Percentiles rank a stretch among this genome's conserved stretches.
phyloP scores from a whole-genome alignment of 2,113 vertebrate species.

The Neotoma lepida region DNA sequence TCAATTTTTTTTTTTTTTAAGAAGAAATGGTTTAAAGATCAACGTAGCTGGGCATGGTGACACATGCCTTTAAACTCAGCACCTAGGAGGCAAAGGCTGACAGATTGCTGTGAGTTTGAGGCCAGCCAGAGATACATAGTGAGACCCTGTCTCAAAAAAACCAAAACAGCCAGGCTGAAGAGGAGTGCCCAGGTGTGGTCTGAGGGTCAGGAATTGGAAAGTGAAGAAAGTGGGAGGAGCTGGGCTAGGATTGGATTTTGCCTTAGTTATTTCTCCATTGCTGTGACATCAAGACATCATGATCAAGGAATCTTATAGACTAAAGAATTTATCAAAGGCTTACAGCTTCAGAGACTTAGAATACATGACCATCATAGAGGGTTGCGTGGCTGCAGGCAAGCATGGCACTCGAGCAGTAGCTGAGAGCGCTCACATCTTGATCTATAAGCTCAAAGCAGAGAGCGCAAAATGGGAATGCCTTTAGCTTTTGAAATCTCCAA shows the following conservation, averaged over 20 bases:
- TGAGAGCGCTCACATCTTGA: neutral
- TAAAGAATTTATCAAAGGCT: neutral
- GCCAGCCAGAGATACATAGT: neutral
- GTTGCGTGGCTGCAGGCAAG: neutral
- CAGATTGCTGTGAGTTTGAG: neutral
- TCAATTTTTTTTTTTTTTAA: neutral
- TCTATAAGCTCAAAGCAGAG: neutral
- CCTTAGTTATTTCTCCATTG: neutral
- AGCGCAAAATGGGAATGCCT: neutral
- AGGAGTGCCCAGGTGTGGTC: neutral
- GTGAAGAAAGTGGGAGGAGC: neutral
- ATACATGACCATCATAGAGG: neutral
- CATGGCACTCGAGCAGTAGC: neutral
- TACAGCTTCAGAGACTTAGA: neutral
- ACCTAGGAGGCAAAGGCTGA: neutral
- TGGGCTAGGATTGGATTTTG: neutral
- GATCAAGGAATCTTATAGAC: neutral
- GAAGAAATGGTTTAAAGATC: conserved; percentile 23
- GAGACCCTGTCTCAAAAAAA: neutral
- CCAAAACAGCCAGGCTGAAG: neutral
- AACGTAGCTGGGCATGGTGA: neutral
- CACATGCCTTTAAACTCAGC: neutral
- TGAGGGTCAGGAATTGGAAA: neutral
- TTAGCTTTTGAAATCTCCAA: neutral
- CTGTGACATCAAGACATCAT: neutral